These are phyloP conservation scores for Sicus ferrugineus DNA, from an alignment of 2,888 invertebrate species.

Conservation along the genomic window DNA sequence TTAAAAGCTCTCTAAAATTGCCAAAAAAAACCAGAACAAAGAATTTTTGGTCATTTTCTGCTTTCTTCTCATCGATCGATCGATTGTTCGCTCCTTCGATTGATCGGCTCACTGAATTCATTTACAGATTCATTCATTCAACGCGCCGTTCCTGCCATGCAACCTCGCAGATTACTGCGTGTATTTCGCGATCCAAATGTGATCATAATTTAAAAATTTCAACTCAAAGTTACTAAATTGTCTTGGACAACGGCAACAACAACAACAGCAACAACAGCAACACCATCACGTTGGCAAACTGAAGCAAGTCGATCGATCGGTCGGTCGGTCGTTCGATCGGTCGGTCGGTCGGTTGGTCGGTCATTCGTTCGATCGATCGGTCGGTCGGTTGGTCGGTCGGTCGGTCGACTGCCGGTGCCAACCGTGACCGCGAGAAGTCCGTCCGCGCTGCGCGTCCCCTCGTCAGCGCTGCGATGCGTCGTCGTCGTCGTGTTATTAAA, in stretches of 20 bases:
- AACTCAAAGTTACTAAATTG: slow-evolving; percentile 34
- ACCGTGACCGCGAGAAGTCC: not conserved
- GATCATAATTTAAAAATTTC: slow-evolving; percentile 35
- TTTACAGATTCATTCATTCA: slow-evolving; percentile 16
- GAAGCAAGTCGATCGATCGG: slow-evolving; percentile 12
- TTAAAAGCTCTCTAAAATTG: no score
- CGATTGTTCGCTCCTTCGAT: slow-evolving; percentile 18
- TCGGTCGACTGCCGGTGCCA: not conserved
- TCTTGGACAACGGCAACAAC: slow-evolving; percentile 6
- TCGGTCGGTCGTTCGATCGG: no score
- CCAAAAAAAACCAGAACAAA: no score
- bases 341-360: no score
- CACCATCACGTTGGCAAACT: slow-evolving; percentile 26
- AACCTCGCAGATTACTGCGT: not conserved
- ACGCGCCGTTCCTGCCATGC: not conserved
- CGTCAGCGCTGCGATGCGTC: slow-evolving; percentile 2
- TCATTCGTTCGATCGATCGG: no score
- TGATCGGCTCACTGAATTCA: slow-evolving; percentile 12
- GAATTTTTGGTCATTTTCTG: slow-evolving; percentile 16
- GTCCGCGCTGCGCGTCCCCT: not conserved
- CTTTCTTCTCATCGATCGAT: slow-evolving; percentile 36
- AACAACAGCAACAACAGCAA: slow-evolving; percentile 8
- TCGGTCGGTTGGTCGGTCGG: no score
- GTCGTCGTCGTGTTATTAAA: slow-evolving; percentile 23
- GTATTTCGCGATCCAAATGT: slow-evolving; percentile 27